These are phyloP conservation scores for Brachyptera putata DNA, from an alignment of 2,888 invertebrate genomes.

Conservation along the genomic window DNA sequence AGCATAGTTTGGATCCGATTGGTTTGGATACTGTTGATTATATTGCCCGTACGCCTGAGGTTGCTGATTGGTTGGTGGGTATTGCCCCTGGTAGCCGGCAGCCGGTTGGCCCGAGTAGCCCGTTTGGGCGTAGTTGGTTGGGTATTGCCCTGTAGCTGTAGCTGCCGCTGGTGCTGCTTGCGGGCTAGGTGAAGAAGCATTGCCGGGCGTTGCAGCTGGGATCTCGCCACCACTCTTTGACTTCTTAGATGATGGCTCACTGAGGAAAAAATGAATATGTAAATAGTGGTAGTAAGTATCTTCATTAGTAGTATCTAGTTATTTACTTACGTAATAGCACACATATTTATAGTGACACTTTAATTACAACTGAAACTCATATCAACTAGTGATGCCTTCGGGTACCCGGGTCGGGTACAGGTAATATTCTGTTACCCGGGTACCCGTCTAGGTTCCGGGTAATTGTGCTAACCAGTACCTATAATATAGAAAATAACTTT, in stretches of 20 bases:
- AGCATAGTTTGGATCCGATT: slow-evolving; percentile 53
- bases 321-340: too few relatives aligned
- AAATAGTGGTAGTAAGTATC: neutral
- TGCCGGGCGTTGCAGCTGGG: slow-evolving; percentile 6
- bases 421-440: too few relatives aligned
- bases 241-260: slow-evolving; percentile 39
- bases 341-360: too few relatives aligned
- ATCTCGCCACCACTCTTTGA: slow-evolving; percentile 11
- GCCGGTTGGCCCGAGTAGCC: slow-evolving; percentile 40
- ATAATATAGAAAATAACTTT: too few relatives aligned
- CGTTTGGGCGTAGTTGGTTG: slow-evolving; percentile 25
- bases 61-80: slow-evolving; percentile 30
- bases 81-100: slow-evolving; percentile 46
- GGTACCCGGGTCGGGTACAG: too few relatives aligned
- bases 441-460: too few relatives aligned
- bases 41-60: slow-evolving; percentile 33
- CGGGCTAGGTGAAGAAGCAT: slow-evolving; percentile 22
- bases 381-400: too few relatives aligned
- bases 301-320: too few relatives aligned
- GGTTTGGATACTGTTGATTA: slow-evolving; percentile 49
- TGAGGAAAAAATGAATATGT: slow-evolving; percentile 28
- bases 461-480: too few relatives aligned
- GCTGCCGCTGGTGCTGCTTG: slow-evolving; percentile 14
- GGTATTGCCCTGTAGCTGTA: slow-evolving; percentile 27
- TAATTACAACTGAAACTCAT: too few relatives aligned